Base-by-base conservation (phyloP, 2,797 vertebrate species). In the Falco berigora region DNA sequence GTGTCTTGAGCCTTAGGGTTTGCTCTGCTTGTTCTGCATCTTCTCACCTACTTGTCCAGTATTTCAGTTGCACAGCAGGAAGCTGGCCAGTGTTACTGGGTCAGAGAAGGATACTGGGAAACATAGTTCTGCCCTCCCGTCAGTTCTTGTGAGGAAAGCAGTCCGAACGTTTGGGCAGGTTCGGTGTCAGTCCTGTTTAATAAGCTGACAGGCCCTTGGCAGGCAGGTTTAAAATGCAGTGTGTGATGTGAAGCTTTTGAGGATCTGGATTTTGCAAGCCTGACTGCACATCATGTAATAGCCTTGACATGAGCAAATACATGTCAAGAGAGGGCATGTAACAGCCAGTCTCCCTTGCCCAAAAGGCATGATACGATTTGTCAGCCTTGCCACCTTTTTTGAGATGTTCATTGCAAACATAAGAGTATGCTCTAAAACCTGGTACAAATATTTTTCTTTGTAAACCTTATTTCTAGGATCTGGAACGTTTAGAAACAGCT, bases 101-200 rank as follows among this genome's bases (percentile, higher is more conserved):
- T n/a, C 46, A n/a, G 55, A 78, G 55, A 36, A 32, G 0, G 18
- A 22, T 9, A 23, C 9, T 0, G 0, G 74, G 44, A 42, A 58
- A 11, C 6, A 3, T 6, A 4, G 5, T 38, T 47, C 10, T 36
- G 14, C 56, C 2, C 0, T 27, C 4, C 2, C 3, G 1, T 34
- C 67, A 74, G 5, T 13, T 64, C 72, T 71, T 46, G 49, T 5
- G 6, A 32, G 46, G 58, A 28, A 14, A 72, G 49, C 68, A 64
- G 23, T n/a, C 16, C 6, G 6, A 42, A 18, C 0, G 5, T 27
- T 52, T 12, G 25, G 56, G 77, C 66, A 88, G 69, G 12, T 59
- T 73, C 21, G 2, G 22, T 17, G 63, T 62, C 58, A 4, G 8
- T 82, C 15, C 17, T 36, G 7, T 61, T 36, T 3, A 19, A 5